phyloP scores from a whole-genome alignment of 1,140 invertebrate species.

The Gryon sp. region DNA sequence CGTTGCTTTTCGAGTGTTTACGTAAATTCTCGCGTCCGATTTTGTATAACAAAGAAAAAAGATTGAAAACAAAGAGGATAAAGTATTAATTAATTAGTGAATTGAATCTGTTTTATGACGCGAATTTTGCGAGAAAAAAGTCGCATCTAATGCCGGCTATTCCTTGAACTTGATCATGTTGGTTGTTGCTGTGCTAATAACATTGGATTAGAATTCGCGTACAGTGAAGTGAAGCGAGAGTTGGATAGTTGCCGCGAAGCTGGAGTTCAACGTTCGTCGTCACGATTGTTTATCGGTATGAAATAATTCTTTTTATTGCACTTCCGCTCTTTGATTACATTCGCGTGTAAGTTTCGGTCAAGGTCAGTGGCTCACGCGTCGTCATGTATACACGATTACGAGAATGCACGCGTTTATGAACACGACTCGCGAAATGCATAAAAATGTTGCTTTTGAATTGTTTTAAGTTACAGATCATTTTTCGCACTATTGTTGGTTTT shows the following conservation, averaged over 20 bases:
- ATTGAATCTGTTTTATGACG: not conserved
- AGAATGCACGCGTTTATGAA: too few relatives aligned
- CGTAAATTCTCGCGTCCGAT: not conserved
- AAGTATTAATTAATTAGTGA: not conserved
- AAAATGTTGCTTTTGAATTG: too few relatives aligned
- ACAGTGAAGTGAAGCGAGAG: not conserved
- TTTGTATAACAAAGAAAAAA: not conserved
- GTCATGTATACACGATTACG: too few relatives aligned
- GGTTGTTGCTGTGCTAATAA: conserved; percentile 18
- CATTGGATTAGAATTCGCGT: conserved; percentile 6
- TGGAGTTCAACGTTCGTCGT: conserved; percentile 7
- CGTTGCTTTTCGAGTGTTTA: too few relatives aligned
- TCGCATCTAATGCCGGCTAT: not conserved
- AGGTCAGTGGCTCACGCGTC: too few relatives aligned
- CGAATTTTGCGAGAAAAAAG: not conserved
- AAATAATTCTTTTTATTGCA: not conserved
- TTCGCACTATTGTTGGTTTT: too few relatives aligned
- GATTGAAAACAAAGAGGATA: not conserved
- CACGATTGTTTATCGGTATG: conserved; percentile 10
- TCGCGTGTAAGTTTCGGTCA: too few relatives aligned
- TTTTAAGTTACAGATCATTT: too few relatives aligned
- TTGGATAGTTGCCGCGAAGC: conserved; percentile 35
- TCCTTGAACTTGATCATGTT: conserved; percentile 4
- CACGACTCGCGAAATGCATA: too few relatives aligned
- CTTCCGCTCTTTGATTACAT: not conserved